Base-by-base conservation (phyloP, 92 coral and sea anemone species). In the Metridium senile region DNA sequence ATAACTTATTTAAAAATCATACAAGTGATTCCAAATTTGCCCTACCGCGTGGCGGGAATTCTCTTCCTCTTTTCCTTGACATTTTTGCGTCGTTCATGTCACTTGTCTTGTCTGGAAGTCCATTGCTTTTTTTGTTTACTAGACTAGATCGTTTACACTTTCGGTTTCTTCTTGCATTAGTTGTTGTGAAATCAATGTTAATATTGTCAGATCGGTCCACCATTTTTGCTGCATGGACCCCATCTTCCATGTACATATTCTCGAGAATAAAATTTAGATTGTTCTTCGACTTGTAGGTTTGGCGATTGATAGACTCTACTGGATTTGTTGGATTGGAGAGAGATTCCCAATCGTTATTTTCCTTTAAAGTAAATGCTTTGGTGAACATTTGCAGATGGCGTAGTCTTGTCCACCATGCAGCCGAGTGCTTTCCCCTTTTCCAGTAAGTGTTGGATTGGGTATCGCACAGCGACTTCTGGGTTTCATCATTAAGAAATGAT, bases 381-480 rank as follows among this genome's bases (percentile, higher is more conserved):
- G 82, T 80, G 26, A 85, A 80, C 89, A 85, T 85, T 39, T 79
- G 26, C 43, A 81, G 51, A 73, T 85, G 89, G 34, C 73, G 45
- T 53, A 21, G 27, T 25, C 82, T 65, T 4, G 72, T 56, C 86
- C 86, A 86, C 90, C 90, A 86, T 2, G 68, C 45, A 17, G 83
- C 78, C 86, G 86, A 86, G 31, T 86, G 71, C 31, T 81, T 86
- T 8, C 68, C 62, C 81, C 61, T 86, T 66, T 58, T 86, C 90
- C 86, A 86, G 35, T 56, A 79, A 26, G 62, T 32, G 27, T 71
- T 71, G 6, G 71, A 20, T 45, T 7, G 51, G 7, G 51, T 45
- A 71, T 11, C 28, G 65, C 17, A 39, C 19, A 19, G 21, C n/a
- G 34, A 0, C 29, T 58, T 23, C 20, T 11, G 25, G 20, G 10